Evolutionary conservation across 2,888 invertebrate species (phyloP).

Genomic region (Bruchidius siliquastri): DNA sequence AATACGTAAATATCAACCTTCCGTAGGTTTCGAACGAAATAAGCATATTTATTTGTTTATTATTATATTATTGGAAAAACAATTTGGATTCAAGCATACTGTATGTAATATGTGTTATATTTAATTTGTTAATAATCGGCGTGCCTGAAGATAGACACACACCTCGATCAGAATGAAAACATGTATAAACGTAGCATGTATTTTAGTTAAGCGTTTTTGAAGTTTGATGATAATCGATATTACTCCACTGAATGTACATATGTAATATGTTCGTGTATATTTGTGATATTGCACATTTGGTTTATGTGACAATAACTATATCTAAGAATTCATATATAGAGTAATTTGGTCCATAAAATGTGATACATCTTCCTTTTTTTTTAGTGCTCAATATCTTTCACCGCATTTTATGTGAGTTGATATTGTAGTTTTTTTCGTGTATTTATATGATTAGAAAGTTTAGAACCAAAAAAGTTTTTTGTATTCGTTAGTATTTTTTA

Average conservation of each 20-base stretch:
- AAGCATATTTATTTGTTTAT: too few species aligned
- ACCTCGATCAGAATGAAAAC: too few species aligned
- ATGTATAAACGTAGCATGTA: too few species aligned
- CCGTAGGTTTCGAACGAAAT: too few species aligned
- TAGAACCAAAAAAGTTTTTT: background rate
- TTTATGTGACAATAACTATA: background rate
- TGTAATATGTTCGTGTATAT: background rate
- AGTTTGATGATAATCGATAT: too few species aligned
- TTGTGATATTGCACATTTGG: background rate
- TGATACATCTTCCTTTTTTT: background rate
- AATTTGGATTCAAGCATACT: too few species aligned
- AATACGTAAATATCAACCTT: too few species aligned
- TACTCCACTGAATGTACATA: background rate
- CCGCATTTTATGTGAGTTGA: background rate
- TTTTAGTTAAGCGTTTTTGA: too few species aligned
- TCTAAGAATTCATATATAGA: background rate
- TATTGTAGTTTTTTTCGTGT: background rate
- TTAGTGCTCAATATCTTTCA: background rate
- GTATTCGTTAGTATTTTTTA: background rate
- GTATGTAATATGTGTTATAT: too few species aligned
- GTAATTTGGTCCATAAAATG: background rate
- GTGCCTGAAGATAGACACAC: too few species aligned
- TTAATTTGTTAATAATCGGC: too few species aligned
- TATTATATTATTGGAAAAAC: too few species aligned
- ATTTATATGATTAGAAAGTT: background rate